Evolutionary conservation across 1,140 invertebrate genomes (phyloP), one percentile per base, ranked within the genome.

Genomic region (Latrodectus geometricus): DNA sequence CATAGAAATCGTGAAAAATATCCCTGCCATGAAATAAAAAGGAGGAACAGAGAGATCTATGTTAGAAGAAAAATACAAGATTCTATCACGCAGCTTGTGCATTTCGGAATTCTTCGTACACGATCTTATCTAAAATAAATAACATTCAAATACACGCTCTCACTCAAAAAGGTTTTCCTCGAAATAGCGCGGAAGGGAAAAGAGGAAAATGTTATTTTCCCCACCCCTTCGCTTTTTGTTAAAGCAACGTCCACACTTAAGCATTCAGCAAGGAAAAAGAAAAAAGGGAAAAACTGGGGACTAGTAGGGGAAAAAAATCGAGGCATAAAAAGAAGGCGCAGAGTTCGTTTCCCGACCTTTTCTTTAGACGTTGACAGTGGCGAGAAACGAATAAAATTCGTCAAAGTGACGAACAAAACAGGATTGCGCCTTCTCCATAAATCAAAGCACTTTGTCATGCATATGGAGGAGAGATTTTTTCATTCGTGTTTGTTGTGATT

Each of bases 61-160:
- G 35, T 35, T 35, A 35, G 35, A 79, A 79, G 69, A 23, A 79
- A 21, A 79, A 79, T 49, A 79, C 65, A 68, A 49, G 68, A 70
- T 81, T 81, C 79, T n/a, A 50, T 72, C 79, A 70, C 66, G 52
- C 66, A 72, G 20, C 50, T 49, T 61, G 11, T 11, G 79, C 70
- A 54, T 81, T 81, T 35, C 79, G 49, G 50, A 70, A 81, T 81
- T 81, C 79, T 49, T 48, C 49, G 49, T 81, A 72, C 69, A 72
- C 79, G 79, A 81, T 81, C 79, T 81, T 72, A 81, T 81, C 66
- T 70, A 81, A 81, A 81, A 81, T 81, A 81, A 81, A 81, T 81
- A 81, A 81, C 79, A 72, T 68, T 66, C 77, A 79, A 79, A 79
- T 49, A 77, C 75, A 65, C 75, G 75, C 75, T 50, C 74, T 76